Conservation (phyloP, 92 coral and sea anemone species). For the Diadumene lineata region DNA sequence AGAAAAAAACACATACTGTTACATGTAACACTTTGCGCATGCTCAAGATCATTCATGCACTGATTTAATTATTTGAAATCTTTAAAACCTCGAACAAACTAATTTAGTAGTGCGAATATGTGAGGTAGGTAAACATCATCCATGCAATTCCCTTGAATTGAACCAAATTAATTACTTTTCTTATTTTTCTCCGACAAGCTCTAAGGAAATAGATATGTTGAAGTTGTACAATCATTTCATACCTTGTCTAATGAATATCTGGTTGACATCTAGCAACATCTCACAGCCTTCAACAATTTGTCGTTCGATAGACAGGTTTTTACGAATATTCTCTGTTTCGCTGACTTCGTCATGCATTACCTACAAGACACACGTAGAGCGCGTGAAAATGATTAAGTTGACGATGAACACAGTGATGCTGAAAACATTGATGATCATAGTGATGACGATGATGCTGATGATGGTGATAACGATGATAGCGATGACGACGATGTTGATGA, state of each 20-base stretch:
- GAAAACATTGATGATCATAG: background rate
- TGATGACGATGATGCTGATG: background rate
- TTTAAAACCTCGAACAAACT: no score
- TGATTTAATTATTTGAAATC: no score
- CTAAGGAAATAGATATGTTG: no score
- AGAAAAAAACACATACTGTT: no score
- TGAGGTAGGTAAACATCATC: no score
- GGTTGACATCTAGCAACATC: constrained; percentile 91
- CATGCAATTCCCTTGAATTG: no score
- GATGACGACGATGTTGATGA: background rate
- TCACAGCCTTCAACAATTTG: constrained; percentile 98
- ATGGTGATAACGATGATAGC: background rate
- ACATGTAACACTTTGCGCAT: no score
- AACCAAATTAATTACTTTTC: no score
- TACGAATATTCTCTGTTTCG: constrained; percentile 96
- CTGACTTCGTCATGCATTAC: constrained; percentile 99
- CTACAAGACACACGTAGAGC: constrained; percentile 33
- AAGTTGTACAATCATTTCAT: background rate
- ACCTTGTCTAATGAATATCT: constrained; percentile 99
- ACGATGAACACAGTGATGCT: background rate
- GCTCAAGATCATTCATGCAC: no score
- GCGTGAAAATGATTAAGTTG: background rate
- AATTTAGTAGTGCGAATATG: no score
- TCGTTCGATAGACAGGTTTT: constrained; percentile 93
- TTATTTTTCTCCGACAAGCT: no score